Percentiles rank a stretch among this genome's conserved stretches.
These are phyloP conservation scores for Progne subis DNA, from an alignment of 2,113 vertebrate genomes.

Conservation along the genomic window DNA sequence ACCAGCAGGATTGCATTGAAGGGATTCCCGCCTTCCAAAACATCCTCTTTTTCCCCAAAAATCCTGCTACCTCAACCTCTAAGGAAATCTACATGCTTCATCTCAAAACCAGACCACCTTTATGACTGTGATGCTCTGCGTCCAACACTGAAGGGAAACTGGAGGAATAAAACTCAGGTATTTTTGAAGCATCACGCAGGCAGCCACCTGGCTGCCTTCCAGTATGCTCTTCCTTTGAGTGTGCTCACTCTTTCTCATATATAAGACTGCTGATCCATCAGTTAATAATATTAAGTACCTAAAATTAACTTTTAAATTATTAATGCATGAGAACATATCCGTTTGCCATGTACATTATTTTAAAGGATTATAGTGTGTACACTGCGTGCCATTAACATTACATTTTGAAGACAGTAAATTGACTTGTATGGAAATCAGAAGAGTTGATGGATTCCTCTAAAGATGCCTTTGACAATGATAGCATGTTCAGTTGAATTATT, in stretches of 20 bases:
- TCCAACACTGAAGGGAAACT: background rate
- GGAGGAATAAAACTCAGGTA: background rate
- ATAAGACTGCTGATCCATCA: conserved; percentile 59
- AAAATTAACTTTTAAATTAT: conserved; percentile 71
- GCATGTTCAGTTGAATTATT: background rate
- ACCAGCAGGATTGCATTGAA: background rate
- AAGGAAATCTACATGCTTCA: background rate
- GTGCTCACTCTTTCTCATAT: background rate
- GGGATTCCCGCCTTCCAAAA: background rate
- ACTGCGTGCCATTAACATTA: conserved; percentile 8
- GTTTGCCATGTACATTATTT: conserved; percentile 46
- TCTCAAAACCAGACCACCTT: background rate
- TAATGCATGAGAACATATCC: conserved; percentile 61
- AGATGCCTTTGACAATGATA: background rate
- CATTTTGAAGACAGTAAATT: conserved; percentile 40
- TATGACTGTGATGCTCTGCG: rapidly evolving
- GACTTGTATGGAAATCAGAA: conserved; percentile 32
- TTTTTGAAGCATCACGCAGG: background rate
- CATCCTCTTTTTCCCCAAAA: background rate
- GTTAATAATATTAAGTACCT: conserved; percentile 57
- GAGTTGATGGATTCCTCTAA: background rate
- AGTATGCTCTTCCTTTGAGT: conserved; percentile 19
- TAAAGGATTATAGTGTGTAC: conserved; percentile 51
- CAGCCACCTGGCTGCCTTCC: conserved; percentile 17
- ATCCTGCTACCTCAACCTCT: background rate